Percentiles rank a stretch among this genome's conserved stretches.
Conservation (phyloP, 2,888 invertebrate genomes). For the Bimastos eiseni region DNA sequence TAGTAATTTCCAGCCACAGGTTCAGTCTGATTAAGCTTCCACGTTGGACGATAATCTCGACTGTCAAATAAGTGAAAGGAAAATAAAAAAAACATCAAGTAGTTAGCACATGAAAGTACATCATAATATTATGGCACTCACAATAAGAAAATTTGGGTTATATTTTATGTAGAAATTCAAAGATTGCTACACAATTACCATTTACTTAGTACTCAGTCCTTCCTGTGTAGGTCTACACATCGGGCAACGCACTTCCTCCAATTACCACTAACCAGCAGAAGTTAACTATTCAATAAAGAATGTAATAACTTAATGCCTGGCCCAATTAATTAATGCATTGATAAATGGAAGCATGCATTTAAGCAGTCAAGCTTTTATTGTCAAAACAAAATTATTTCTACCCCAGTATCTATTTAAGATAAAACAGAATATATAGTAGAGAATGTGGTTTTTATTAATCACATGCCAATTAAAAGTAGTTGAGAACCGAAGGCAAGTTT, state of each 20-base stretch:
- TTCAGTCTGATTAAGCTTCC: slow-evolving; percentile 68
- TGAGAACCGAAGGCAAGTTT: no score
- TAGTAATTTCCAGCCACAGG: slow-evolving; percentile 77
- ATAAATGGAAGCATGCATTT: no score
- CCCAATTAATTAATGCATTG: not conserved
- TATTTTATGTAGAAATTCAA: not conserved
- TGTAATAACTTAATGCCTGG: not conserved
- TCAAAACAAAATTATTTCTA: no score
- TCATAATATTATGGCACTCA: no score
- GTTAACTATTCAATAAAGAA: not conserved
- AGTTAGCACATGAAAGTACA: no score
- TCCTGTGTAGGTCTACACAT: no score
- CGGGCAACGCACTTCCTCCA: no score
- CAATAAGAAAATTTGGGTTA: not conserved
- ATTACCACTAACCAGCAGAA: not conserved
- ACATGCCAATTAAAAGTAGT: no score
- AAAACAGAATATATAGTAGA: not conserved
- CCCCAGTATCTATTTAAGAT: no score
- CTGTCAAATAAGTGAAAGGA: slow-evolving; percentile 40
- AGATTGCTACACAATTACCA: not conserved
- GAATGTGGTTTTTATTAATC: not conserved
- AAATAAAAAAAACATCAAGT: no score
- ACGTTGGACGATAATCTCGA: slow-evolving; percentile 72
- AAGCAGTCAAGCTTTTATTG: not conserved
- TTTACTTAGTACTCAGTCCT: no score